A percentile compares a stretch with the other conserved stretches of the same genome.
phyloP scores from a whole-genome alignment of 2,797 vertebrate genomes.

The Hydrophis major region DNA sequence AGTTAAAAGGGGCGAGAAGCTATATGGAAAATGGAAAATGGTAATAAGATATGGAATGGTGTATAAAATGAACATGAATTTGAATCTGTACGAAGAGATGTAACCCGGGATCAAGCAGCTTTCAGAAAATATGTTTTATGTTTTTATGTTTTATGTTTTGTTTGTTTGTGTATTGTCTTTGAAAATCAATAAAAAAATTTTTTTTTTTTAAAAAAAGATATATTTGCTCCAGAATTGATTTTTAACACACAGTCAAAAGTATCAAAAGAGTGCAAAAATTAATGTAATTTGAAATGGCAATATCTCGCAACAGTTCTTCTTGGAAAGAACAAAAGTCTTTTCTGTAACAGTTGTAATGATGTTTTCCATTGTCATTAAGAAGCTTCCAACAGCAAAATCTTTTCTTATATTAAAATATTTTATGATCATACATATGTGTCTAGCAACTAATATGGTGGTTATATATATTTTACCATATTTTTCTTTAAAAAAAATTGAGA shows the following conservation, averaged over 20 bases:
- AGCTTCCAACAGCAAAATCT: constrained; percentile 27
- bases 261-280: not conserved
- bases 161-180: too few species aligned
- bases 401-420: constrained; percentile 37
- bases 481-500: not conserved
- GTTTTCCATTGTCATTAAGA: constrained; percentile 49
- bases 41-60: too few species aligned
- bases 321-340: constrained; percentile 56
- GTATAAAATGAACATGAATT: too few species aligned
- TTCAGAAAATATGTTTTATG: too few species aligned
- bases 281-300: not conserved
- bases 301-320: constrained; percentile 61
- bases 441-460: constrained; percentile 13
- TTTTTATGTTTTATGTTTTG: too few species aligned
- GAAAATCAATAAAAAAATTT: too few species aligned
- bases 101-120: too few species aligned
- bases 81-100: too few species aligned
- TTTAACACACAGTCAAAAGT: not conserved
- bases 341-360: constrained; percentile 31
- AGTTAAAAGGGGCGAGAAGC: too few species aligned
- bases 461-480: not conserved
- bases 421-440: constrained; percentile 37
- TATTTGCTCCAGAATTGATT: not conserved
- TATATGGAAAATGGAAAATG: too few species aligned
- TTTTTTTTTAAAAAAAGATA: not conserved